A percentile compares a stretch with the other conserved stretches of the same genome.
phyloP scores from a whole-genome alignment of 2,113 vertebrate genomes.

The Osmerus eperlanus region DNA sequence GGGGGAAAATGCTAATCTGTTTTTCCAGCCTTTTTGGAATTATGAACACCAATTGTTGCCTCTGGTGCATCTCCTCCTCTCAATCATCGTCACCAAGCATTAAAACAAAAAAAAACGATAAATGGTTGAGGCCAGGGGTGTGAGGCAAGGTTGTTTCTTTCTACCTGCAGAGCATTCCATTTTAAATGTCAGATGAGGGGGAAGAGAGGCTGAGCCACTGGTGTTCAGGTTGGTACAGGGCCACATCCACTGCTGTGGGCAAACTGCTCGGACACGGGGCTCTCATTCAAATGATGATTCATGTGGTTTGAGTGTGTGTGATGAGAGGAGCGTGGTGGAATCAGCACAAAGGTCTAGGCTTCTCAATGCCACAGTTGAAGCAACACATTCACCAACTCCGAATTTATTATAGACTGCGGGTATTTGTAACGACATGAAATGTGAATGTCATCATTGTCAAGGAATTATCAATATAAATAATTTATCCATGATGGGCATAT shows the following conservation, averaged over 20 bases:
- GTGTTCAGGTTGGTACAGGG: neutral
- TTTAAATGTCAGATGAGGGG: conserved; percentile 21
- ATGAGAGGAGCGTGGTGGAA: conserved; percentile 49
- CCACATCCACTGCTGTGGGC: conserved; percentile 13
- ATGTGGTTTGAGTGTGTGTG: conserved; percentile 38
- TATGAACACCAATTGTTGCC: neutral
- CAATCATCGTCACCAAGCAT: neutral
- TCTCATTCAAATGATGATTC: conserved; percentile 55
- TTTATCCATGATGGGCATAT: too few relatives aligned
- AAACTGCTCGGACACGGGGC: conserved; percentile 50
- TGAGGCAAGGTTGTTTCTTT: neutral
- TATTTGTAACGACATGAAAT: too few relatives aligned
- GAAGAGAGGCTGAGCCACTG: neutral
- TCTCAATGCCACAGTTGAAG: neutral
- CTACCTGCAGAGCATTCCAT: conserved; percentile 7
- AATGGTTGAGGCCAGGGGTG: neutral
- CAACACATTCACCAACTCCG: neutral
- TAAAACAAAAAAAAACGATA: neutral
- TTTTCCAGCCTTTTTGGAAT: conserved; percentile 8
- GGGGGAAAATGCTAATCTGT: neutral
- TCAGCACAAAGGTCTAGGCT: conserved; percentile 55
- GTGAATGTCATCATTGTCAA: too few relatives aligned
- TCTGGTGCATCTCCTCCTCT: neutral
- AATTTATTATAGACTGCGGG: neutral
- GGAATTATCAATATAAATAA: too few relatives aligned